Base-by-base conservation (phyloP, 2,888 invertebrate species). In the Liopterus haemorrhoidalis region DNA sequence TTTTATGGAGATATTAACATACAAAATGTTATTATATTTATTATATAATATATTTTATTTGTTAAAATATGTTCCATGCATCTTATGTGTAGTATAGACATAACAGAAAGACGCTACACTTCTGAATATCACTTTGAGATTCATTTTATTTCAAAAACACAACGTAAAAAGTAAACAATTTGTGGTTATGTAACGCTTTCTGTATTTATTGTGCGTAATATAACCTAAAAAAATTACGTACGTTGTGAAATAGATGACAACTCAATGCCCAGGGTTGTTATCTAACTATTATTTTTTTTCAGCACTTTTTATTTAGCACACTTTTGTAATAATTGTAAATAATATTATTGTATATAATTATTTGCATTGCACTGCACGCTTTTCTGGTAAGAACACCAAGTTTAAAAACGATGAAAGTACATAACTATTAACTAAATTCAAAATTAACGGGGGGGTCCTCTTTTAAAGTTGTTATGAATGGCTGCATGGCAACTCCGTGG, bases 391-490 rank as follows among this genome's bases (percentile, higher is more conserved):
- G 20, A 14, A 12, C 22, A 22, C 22, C 22, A 22, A 22, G 5
- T n/a, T n/a, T 42, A 37, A 27, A 50, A 42, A n/a, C 32, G 60
- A 59, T 62, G 58, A 58, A 58, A 61, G 60, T 56, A 54, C 51
- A 28, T 49, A 46, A 44, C 46, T 42, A 49, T 48, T 45, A 52
- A 50, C 45, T 38, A 55, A 55, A 59, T 55, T 59, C 54, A 46
- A 58, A 63, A 60, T 59, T 58, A 40, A 48, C 49, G 6, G 44
- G 59, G 63, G 67, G 67, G 66, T 68, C 72, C 65, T 70, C 68
- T 65, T 66, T 53, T 54, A 57, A 67, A 72, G 70, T 70, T 74
- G 70, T 64, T 68, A 72, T 76, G 76, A 76, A 76, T 77, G 77
- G 77, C 77, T 77, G 77, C 76, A 75, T 74, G 66, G 69, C 72